Evolutionary conservation across 2,888 invertebrate species (phyloP), one percentile per base, ranked within the genome.

Genomic region (Erynnis tages): DNA sequence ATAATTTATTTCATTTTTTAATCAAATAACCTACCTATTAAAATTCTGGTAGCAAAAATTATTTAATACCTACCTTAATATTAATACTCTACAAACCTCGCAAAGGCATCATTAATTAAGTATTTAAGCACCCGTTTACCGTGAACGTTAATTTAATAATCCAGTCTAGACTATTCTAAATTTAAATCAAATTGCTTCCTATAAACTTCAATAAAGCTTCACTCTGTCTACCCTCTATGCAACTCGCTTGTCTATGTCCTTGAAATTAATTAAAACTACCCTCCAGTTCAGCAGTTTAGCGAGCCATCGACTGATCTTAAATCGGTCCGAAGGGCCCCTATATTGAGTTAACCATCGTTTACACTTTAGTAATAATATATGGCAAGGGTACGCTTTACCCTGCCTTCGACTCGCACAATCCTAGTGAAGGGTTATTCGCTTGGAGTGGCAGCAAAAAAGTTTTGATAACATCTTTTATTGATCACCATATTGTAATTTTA

Each of bases 291-390:
- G 57, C 67, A 72, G 76, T 73, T 76, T 79, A 77, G 73, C 76
- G 70, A 77, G 72, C 77, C 71, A 75, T 78, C 66, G 78, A 72
- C 68, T 76, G 81, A 82, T 84, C 84, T 87, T 80, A 82, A 84
- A 87, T 80, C 82, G 81, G 73, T 82, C 77, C 76, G 74, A 71
- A 64, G 67, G 67, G 73, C 63, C 68, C 69, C 69, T 68, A 71
- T 80, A 85, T 84, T 82, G 79, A 82, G 83, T 84, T 85, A 84
- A 82, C 79, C 76, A 66, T 74, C 73, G 81, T 80, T 80, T 80
- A 79, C 73, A 73, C 69, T 71, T 76, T 73, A 76, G 79, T 82
- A 82, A 85, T 84, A 82, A 82, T 82, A 76, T 80, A 82, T 79
- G 75, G 79, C 78, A 62, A 60, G 67, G 68, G 66, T 67, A 62